phyloP scores from a whole-genome alignment of 1,140 invertebrate species.

The Calephelis nemesis region DNA sequence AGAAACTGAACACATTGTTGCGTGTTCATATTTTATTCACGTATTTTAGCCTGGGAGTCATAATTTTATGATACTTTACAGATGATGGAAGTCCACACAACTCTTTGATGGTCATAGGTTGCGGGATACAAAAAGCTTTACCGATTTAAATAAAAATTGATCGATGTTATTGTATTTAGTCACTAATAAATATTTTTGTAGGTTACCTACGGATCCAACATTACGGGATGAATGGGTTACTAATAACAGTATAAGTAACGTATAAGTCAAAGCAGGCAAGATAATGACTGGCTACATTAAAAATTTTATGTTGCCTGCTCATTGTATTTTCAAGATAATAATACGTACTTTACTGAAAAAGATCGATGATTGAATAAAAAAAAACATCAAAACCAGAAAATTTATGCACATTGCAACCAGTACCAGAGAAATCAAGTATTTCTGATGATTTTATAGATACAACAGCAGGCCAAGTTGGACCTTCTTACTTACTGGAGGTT shows the following conservation, averaged over 20 bases:
- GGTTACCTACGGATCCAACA: background rate
- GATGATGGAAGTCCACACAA: too few relatives aligned
- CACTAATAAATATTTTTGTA: background rate
- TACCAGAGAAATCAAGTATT: too few relatives aligned
- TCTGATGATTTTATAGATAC: too few relatives aligned
- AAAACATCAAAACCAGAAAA: conserved; percentile 2
- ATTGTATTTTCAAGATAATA: conserved; percentile 7
- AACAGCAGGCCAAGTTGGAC: background rate
- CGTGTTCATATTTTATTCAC: too few relatives aligned
- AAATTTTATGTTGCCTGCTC: conserved; percentile 22
- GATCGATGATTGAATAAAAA: conserved; percentile 10
- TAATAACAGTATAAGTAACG: too few relatives aligned
- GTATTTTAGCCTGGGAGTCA: too few relatives aligned
- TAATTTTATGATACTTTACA: too few relatives aligned
- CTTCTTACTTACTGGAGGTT: background rate
- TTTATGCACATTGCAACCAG: background rate
- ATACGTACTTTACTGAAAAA: conserved; percentile 15
- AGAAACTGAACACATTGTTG: too few relatives aligned
- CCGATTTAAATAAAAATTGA: too few relatives aligned
- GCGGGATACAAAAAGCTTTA: too few relatives aligned
- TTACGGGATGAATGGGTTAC: conserved; percentile 15
- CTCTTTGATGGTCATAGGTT: too few relatives aligned
- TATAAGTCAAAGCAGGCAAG: conserved; percentile 14
- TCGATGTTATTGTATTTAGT: too few relatives aligned
- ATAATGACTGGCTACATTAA: conserved; percentile 4